Evolutionary conservation across 2,113 vertebrate genomes (phyloP), one percentile per base, ranked within the genome.

Genomic region (Bettongia penicillata): DNA sequence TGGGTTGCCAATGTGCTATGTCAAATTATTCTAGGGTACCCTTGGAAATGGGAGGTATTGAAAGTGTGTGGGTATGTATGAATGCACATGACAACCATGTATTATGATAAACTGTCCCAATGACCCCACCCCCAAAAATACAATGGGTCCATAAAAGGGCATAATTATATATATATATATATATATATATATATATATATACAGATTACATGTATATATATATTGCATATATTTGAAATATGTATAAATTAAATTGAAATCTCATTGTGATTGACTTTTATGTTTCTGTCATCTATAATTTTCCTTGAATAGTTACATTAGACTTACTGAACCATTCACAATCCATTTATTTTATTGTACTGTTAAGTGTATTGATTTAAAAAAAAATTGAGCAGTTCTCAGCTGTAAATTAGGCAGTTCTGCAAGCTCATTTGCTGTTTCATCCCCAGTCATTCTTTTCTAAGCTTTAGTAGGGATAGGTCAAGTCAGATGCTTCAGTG

Each of bases 331-430:
- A 57, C 26, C 19, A 92, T 96, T 95, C 94, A 95, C 89, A 95
- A 90, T 12, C 51, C 93, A 93, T 96, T 96, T 96, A 52, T 97
- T 97, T 97, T 90, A 97, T 96, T 94, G 91, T 95, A 96, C 91
- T 90, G 84, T 94, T 94, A 97, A 94, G 26, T 57, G 28, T 57
- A 57, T 28, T 57, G 55, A 8, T 94, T 89, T 52, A 22, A 52
- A 52, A 52, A 51, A 52, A 52, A 52, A 52, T 24, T 49, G 91
- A 51, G 10, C 31, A 57, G 37, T 57, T 92, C 19, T 93, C 68
- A 90, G 52, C 53, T 93, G 51, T 77, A 92, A 57, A 28, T 57
- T 57, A 94, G 53, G 26, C 26, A 57, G 7, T 95, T 93, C 49
- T 48, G 89, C 93, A 90, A 93, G 77, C 26, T 28, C 89, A 92